A percentile compares a stretch with the other conserved stretches of the same genome.
Conservation (phyloP, 1,140 invertebrate genomes). For the Drosophila pseudoobscura region DNA sequence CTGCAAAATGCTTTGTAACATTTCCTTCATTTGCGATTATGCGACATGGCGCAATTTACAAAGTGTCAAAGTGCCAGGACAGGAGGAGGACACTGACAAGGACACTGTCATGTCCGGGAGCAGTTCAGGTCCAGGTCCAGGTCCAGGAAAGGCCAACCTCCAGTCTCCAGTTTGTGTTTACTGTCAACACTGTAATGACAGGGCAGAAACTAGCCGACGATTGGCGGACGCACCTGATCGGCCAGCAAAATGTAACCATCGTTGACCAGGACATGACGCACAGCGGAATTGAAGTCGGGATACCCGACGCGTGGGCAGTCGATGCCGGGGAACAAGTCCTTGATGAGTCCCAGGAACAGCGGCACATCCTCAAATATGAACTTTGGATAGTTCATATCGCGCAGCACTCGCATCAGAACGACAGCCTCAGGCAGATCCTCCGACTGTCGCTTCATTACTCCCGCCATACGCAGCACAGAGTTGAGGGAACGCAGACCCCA, state of each 20-base stretch:
- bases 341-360: conserved; percentile 93
- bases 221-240: conserved; percentile 87
- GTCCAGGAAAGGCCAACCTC: too few species aligned
- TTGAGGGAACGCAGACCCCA: conserved; percentile 95
- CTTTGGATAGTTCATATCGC: conserved; percentile 96
- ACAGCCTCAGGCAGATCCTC: conserved; percentile 91
- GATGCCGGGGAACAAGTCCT: conserved; percentile 94
- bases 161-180: conserved; percentile 22
- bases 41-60: conserved; percentile 77
- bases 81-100: conserved; percentile 33
- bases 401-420: conserved; percentile 93
- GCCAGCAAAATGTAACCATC: conserved; percentile 89
- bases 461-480: conserved; percentile 94
- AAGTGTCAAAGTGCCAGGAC: conserved; percentile 75
- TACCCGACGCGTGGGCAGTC: conserved; percentile 93
- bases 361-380: conserved; percentile 96
- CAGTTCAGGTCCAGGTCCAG: background rate
- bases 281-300: conserved; percentile 92
- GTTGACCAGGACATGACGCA: conserved; percentile 87
- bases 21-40: conserved; percentile 79
- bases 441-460: conserved; percentile 91
- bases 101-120: conserved; percentile 23
- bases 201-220: conserved; percentile 28
- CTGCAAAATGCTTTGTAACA: conserved; percentile 76
- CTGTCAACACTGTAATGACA: conserved; percentile 63